phyloP scores from a whole-genome alignment of 2,797 vertebrate species.

The Thalassophryne amazonica region DNA sequence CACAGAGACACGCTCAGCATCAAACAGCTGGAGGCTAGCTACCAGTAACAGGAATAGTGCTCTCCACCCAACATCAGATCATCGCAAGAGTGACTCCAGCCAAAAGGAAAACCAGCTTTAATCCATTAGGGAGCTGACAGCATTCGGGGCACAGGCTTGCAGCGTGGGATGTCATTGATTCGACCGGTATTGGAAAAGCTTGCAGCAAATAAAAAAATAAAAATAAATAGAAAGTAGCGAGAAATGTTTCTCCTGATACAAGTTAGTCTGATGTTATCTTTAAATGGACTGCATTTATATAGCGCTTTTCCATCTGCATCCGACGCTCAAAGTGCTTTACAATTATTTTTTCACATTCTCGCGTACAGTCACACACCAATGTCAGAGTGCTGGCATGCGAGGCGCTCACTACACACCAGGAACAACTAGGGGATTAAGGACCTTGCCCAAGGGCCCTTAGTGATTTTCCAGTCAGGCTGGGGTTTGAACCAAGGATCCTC shows the following conservation, averaged over 20 bases:
- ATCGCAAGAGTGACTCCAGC: constrained; percentile 37
- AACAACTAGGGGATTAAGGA: too few relatives aligned
- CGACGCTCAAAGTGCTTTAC: too few relatives aligned
- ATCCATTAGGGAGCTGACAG: constrained; percentile 38
- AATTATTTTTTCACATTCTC: too few relatives aligned
- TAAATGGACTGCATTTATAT: constrained; percentile 46
- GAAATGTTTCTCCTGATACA: constrained; percentile 42
- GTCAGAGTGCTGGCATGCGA: too few relatives aligned
- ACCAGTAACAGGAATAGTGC: constrained; percentile 54
- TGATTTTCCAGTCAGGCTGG: too few relatives aligned
- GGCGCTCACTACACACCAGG: too few relatives aligned
- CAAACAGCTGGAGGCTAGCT: constrained; percentile 61
- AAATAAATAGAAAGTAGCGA: constrained; percentile 64
- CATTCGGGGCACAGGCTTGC: constrained; percentile 28
- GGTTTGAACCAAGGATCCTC: too few relatives aligned
- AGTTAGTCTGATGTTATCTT: constrained; percentile 47
- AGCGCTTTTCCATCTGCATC: too few relatives aligned
- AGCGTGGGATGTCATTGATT: constrained; percentile 54
- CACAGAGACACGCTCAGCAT: constrained; percentile 67
- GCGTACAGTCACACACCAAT: too few relatives aligned
- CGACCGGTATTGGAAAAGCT: constrained; percentile 45
- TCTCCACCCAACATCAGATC: constrained; percentile 24
- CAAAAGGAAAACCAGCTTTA: constrained; percentile 63
- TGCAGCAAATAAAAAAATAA: constrained; percentile 28
- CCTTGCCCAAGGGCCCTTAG: too few relatives aligned